Base-by-base conservation (phyloP, 2,888 invertebrate species). In the Diabrotica balteata region DNA sequence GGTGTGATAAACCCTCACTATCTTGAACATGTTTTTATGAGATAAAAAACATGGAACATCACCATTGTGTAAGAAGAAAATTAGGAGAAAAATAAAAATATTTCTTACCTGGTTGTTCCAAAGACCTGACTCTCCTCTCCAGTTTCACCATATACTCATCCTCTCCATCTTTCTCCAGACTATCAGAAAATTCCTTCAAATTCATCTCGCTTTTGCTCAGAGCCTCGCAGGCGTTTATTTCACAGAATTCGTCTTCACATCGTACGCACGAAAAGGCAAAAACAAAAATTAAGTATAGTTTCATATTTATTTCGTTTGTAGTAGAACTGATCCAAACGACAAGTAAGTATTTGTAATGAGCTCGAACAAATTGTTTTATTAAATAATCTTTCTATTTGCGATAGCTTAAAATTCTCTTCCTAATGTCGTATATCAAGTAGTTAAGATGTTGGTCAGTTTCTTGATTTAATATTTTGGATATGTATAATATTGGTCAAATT, bases 81-180 rank as follows among this genome's bases (percentile, higher is more conserved):
- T 47, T 47, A 47, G 0, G 47, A 10, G 0, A 47, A 8, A 47
- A 46, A 46, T 8, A 9, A 46, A 50, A 42, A 60, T 42, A 49
- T 45, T 5, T n/a, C 79, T 80, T 81, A 91, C 92, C 88, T 75
- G 91, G 87, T 80, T 91, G 91, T 82, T 92, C 92, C 66, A 92
- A 87, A 7, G 91, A 90, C 67, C 90, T 84, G 32, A 92, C 81
- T 67, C 91, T 82, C 52, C 90, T 85, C 72, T 91, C 91, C 57
- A 91, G 80, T 73, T 87, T 86, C 55, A 86, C 80, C 82, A 88
- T 84, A 67, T 86, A 85, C 62, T 66, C 66, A 64, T 74, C 73
- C 42, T 70, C 74, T 43, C 70, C 67, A 61, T 86, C 86, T 9
- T 80, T 78, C 43, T 78, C 78, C 58, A 78, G 73, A 63, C 72